Base-by-base conservation (phyloP, 2,888 invertebrate genomes). In the Euzetes globulus region DNA sequence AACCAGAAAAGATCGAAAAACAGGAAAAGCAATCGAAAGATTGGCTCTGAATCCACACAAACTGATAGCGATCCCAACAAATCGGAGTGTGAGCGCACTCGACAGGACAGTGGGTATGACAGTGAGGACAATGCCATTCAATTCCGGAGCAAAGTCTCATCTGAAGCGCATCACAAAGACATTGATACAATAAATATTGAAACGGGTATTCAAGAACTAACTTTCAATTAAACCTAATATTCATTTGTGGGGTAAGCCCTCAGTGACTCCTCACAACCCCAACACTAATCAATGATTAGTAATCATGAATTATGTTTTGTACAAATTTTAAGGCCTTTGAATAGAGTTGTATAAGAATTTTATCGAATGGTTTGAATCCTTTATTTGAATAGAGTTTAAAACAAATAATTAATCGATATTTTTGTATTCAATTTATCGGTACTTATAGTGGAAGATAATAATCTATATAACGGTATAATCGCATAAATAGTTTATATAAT, bases 61-160 rank as follows among this genome's bases (percentile, higher is more conserved):
- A 68, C 6, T n/a, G 63, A 71, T n/a, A 19, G 45, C 17, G 22
- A 37, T 33, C 22, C n/a, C 9, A 65, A 27, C 19, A 47, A 47
- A n/a, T 13, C 17, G 4, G 65, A 73, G 4, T 27, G n/a, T 27
- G 47, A 63, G 25, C 58, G 73, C 47, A 27, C 25, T 29, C 73
- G 73, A 19, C 73, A 73, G 47, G 73, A 73, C 65, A 63, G 63
- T 27, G 73, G 73, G 6, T 73, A 73, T 47, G 73, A 73, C 45
- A 73, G 73, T 33, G 73, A 73, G 47, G 65, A 60, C 19, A 65
- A 25, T 37, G 50, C 25, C 5, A 15, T 4, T 17, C 22, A 58
- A 3, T 27, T 22, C 13, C 9, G 1, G 11, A 27, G 2, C 13
- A 13, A 11, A 9, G 41, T 41, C 41, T 50, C 50, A 37, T 4